Base-by-base conservation (phyloP, 2,888 invertebrate species). In the Dolichomitus sp. region DNA sequence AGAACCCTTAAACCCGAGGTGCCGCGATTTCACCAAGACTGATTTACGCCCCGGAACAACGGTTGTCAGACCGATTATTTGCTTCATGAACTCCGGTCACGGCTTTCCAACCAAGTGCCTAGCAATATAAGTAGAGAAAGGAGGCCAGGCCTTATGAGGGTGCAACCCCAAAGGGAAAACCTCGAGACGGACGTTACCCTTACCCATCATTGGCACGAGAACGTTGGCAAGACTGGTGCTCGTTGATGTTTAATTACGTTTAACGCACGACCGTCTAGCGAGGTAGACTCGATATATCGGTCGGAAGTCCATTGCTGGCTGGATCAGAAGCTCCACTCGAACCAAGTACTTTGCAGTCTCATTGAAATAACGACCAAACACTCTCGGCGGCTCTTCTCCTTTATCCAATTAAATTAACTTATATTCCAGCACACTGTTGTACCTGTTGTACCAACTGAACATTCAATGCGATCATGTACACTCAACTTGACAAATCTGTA, bases 281-380 rank as follows among this genome's bases (percentile, higher is more conserved):
- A 40, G 33, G 50, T 23, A 33, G 23, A 52, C 52, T 27, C 30
- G 48, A 12, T 33, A 48, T 50, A 54, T 73, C 61, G 45, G 59
- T 59, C 72, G 17, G 59, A 48, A 42, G 76, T 72, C 65, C 75
- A 48, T 74, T 74, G 59, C 75, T 70, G 54, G 23, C 48, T 19
- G 19, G 42, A 23, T 14, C n/a, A n/a, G 30, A 42, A 57, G 17
- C 7, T 40, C 4, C 19, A 57, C 63, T 12, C 40, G 68, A 42
- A 69, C 17, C 14, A 48, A 74, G 75, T 65, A 54, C 80, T 75
- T 61, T 40, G 66, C 73, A 50, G 73, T 63, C 69, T 61, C 81
- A 33, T 73, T 78, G 30, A 78, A 77, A 81, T 74, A 81, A 77
- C 81, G 77, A 77, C 73, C 63, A 9, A 70, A 50, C 63, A 61